Percentiles rank a stretch among this genome's conserved stretches.
phyloP scores from a whole-genome alignment of 2,888 invertebrate genomes.

The Helleia helle region DNA sequence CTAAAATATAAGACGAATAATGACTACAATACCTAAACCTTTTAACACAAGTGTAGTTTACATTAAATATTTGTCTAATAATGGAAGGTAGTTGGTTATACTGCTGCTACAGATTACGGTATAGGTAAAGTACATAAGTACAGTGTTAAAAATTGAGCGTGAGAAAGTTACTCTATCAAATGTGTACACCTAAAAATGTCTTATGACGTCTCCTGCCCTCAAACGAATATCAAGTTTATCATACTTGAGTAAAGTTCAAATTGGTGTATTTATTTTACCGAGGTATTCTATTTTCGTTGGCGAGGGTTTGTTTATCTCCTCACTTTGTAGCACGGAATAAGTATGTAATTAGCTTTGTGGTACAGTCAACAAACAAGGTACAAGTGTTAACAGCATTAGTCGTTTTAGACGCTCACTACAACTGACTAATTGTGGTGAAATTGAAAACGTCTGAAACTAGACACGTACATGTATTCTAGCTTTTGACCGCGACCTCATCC shows the following conservation, averaged over 20 bases:
- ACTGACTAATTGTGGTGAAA: no score
- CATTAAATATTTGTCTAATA: no score
- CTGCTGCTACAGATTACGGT: no score
- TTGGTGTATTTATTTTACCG: background rate
- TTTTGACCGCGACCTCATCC: no score
- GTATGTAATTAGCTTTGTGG: background rate
- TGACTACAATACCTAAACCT: no score
- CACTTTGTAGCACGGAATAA: constrained; percentile 2
- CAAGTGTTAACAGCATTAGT: background rate
- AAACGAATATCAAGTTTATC: background rate
- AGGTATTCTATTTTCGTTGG: background rate
- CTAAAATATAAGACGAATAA: no score
- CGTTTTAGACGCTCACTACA: background rate
- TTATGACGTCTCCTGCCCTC: background rate
- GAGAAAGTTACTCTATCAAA: constrained; percentile 10
- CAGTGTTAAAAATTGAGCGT: constrained; percentile 7
- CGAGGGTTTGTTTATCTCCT: background rate
- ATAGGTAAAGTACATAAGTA: background rate
- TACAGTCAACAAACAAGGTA: background rate
- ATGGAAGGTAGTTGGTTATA: no score
- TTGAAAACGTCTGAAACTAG: no score
- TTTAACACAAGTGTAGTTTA: no score
- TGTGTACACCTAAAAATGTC: background rate
- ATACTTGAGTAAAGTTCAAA: background rate
- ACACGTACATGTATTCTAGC: no score